A percentile compares a stretch with the other conserved stretches of the same genome.
Evolutionary conservation across 2,113 vertebrate species (phyloP).

Genomic region (Zapus hudsonius): DNA sequence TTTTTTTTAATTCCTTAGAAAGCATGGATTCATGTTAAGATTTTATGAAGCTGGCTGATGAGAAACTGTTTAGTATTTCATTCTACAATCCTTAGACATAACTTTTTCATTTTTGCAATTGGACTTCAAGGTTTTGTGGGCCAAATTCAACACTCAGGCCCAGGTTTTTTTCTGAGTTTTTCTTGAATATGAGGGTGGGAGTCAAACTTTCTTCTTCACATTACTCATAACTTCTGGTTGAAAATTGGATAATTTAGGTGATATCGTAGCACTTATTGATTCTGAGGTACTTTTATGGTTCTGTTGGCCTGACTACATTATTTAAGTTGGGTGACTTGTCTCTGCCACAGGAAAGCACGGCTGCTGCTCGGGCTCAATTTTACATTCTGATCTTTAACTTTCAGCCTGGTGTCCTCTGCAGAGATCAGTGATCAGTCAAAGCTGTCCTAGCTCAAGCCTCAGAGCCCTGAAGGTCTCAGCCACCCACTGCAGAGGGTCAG

Average conservation of each 20-base stretch:
- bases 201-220: neutral
- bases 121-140: neutral
- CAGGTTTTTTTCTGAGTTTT: neutral
- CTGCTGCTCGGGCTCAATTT: neutral
- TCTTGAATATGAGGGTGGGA: neutral
- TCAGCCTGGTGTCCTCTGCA: neutral
- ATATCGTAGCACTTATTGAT: neutral
- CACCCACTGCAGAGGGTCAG: fast-evolving
- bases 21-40: neutral
- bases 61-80: neutral
- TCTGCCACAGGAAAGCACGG: neutral
- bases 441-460: neutral
- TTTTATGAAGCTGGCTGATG: neutral
- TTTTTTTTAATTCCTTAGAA: neutral
- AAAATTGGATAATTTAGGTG: neutral
- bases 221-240: neutral
- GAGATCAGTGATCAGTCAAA: neutral
- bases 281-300: neutral
- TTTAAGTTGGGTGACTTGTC: neutral
- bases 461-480: fast-evolving
- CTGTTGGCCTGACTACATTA: neutral
- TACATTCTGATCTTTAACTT: neutral
- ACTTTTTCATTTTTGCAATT: neutral
- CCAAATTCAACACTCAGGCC: neutral
- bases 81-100: neutral